Percentiles rank a stretch among this genome's conserved stretches.
Evolutionary conservation across 2,888 invertebrate species (phyloP).

Genomic region (Drosophila macrospina): DNA sequence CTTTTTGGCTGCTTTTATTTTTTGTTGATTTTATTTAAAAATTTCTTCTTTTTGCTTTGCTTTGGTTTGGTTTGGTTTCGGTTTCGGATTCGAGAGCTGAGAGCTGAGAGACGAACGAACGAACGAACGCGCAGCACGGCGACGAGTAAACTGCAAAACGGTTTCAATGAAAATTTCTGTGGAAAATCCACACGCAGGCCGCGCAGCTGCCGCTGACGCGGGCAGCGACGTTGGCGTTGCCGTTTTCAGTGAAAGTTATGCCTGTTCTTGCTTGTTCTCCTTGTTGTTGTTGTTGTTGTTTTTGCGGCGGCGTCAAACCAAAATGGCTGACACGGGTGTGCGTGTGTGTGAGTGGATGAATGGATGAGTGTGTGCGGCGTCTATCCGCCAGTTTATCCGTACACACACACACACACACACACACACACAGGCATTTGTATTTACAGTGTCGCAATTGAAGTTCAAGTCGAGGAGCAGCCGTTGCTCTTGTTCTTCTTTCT

Average conservation of each 20-base stretch:
- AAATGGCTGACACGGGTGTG: conserved; percentile 55
- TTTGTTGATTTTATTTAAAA: not conserved
- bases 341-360: conserved; percentile 10
- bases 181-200: conserved; percentile 60
- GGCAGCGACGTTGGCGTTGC: conserved; percentile 20
- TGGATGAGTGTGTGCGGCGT: conserved; percentile 48
- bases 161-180: conserved; percentile 71
- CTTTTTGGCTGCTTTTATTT: conserved; percentile 6
- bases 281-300: conserved; percentile 36
- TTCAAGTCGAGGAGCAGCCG: conserved; percentile 26
- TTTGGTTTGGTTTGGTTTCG: conserved; percentile 8
- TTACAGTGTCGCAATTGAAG: conserved; percentile 25
- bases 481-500: conserved; percentile 7
- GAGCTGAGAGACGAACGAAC: conserved; percentile 70
- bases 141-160: conserved; percentile 73
- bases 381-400: conserved; percentile 71
- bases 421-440: not conserved
- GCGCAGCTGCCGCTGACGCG: conserved; percentile 16
- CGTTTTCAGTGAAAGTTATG: conserved; percentile 74
- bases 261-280: conserved; percentile 27
- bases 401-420: conserved; percentile 12
- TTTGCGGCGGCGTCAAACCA: conserved; percentile 57
- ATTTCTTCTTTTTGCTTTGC: not conserved
- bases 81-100: conserved; percentile 46
- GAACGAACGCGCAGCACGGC: conserved; percentile 75